Conservation (phyloP, 2,888 invertebrate genomes). For the Philaethria dido region DNA sequence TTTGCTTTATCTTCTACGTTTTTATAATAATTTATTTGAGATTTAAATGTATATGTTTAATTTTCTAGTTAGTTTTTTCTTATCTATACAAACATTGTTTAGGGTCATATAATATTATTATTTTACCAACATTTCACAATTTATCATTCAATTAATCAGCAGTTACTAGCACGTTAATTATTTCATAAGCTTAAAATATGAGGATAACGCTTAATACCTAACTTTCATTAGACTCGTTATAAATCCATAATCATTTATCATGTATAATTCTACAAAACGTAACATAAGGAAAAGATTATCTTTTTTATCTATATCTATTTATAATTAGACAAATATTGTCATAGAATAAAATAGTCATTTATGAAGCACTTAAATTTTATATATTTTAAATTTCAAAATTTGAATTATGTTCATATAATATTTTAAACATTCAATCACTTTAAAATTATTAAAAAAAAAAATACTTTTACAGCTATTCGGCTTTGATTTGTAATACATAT, state of each 20-base stretch:
- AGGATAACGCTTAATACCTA: slow-evolving; percentile 24
- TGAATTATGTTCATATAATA: neutral
- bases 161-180: slow-evolving; percentile 22
- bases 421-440: neutral
- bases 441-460: neutral
- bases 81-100: neutral
- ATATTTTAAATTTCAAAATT: slow-evolving; percentile 11
- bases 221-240: slow-evolving; percentile 19
- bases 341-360: slow-evolving; percentile 16
- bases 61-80: neutral
- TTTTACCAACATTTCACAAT: neutral
- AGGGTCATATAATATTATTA: neutral
- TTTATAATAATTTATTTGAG: neutral
- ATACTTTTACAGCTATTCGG: neutral
- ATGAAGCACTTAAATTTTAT: slow-evolving; percentile 2
- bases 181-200: slow-evolving; percentile 19
- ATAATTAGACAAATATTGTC: slow-evolving; percentile 23
- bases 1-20: neutral
- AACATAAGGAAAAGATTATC: slow-evolving; percentile 24
- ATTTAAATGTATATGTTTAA: neutral
- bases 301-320: slow-evolving; percentile 28
- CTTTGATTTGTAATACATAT: neutral
- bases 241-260: slow-evolving; percentile 21
- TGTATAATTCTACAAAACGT: slow-evolving; percentile 20
- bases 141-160: slow-evolving; percentile 17